These are phyloP conservation scores for Miichthys miiuy DNA, from an alignment of 2,797 vertebrate genomes.

Conservation along the genomic window DNA sequence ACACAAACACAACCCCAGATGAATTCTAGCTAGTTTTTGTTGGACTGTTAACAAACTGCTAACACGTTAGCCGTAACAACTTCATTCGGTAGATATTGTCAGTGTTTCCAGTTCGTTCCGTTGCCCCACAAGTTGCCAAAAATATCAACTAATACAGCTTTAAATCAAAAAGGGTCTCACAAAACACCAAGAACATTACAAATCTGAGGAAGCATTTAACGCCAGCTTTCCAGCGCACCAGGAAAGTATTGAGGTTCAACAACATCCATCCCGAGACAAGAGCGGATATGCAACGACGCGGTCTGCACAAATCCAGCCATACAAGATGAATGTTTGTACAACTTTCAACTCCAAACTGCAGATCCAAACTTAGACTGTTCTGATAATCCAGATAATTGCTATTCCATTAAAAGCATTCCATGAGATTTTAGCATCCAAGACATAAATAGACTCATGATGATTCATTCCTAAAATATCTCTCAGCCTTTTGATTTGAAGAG, in stretches of 20 bases:
- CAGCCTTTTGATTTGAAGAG: slow-evolving; percentile 21
- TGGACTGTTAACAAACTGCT: background rate
- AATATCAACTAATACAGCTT: background rate
- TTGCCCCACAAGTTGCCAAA: background rate
- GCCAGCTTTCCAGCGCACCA: background rate
- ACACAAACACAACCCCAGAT: too few relatives aligned
- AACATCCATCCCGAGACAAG: background rate
- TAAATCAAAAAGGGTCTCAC: background rate
- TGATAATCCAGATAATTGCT: slow-evolving; percentile 73
- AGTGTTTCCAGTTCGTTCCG: background rate
- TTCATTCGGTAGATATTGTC: background rate
- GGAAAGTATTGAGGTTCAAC: background rate
- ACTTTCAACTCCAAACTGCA: slow-evolving; percentile 51
- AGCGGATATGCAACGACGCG: background rate
- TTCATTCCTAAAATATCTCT: slow-evolving; percentile 51
- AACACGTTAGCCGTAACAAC: background rate
- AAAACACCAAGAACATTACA: background rate
- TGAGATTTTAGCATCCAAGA: slow-evolving; percentile 33
- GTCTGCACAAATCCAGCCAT: slow-evolving; percentile 2
- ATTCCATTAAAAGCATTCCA: slow-evolving; percentile 86
- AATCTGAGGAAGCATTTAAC: background rate
- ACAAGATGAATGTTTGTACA: slow-evolving; percentile 46
- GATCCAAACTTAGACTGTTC: slow-evolving; percentile 85
- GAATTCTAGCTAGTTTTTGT: too few relatives aligned
- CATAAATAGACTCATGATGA: slow-evolving; percentile 34